Evolutionary conservation across 2,888 invertebrate species (phyloP), one percentile per base, ranked within the genome.

Genomic region (Onthophagus sagittarius): DNA sequence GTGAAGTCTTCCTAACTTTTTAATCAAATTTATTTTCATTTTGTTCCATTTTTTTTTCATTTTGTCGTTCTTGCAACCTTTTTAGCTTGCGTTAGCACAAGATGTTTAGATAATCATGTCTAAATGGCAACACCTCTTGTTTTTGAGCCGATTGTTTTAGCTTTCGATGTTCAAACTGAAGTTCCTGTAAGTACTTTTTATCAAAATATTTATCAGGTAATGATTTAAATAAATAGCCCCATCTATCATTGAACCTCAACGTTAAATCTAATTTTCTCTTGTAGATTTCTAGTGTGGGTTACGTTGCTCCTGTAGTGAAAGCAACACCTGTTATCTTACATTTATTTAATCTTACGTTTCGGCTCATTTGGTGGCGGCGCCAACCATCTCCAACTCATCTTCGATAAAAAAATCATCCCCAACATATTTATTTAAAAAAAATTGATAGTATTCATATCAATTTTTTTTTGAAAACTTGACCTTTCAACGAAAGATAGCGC

Each of bases 61-160:
- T 77, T 70, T 70, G 81, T 79, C 72, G 80, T 85, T 65, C 80
- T 86, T 76, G 84, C 86, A 74, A 84, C 86, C 69, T 81, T 86
- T 77, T 83, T 86, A 79, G 86, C 85, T 75, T 84, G 83, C 72
- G 84, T 83, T 77, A 85, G 84, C 75, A 86, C 87, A 75, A 85
- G 86, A 76, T 81, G 84, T 72, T 75, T 81, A 67, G 79, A 79
- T 65, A 77, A 77, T 13, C 80, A 81, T 15, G 78, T 83, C 33
- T 73, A 73, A 14, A 71, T 76, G 5, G 76, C 78, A 7, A 77
- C 76, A 53, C 76, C 80, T n/a, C 75, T 80, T 70, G 77, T 77
- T 23, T 23, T 39, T 4, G 74, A 63, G 9, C 72, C 74, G 6
- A 65, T 63, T 62, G 71, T 53, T 62, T 72, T 39, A 62, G 63